phyloP scores from a whole-genome alignment of 2,888 invertebrate genomes.

The Cordilura impudica region DNA sequence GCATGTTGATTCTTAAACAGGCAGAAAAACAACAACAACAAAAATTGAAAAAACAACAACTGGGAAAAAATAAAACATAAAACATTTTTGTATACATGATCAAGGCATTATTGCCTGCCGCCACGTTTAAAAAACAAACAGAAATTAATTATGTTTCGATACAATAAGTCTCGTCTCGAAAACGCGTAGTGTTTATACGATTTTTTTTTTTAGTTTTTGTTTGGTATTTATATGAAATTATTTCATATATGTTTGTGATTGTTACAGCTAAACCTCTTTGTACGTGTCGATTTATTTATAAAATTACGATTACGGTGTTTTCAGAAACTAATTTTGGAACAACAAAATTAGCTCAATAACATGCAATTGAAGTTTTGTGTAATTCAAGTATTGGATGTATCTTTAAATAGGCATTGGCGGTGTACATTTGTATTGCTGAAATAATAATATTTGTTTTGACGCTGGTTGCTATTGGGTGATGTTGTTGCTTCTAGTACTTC shows the following conservation, averaged over 20 bases:
- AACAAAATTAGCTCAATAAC: background rate
- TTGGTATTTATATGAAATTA: background rate
- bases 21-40: slow-evolving; percentile 14
- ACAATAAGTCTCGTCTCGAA: slow-evolving; percentile 39
- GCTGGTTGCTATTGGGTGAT: slow-evolving; percentile 18
- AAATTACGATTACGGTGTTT: too few relatives aligned
- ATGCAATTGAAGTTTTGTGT: background rate
- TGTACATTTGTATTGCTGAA: slow-evolving; percentile 13
- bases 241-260: background rate
- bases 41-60: slow-evolving; percentile 25
- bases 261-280: background rate
- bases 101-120: slow-evolving; percentile 55
- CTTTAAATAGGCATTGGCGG: background rate
- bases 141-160: slow-evolving; percentile 67
- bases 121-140: slow-evolving; percentile 64
- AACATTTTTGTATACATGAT: slow-evolving; percentile 54
- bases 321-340: too few relatives aligned
- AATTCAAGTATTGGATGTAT: background rate
- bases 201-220: background rate
- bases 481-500: slow-evolving; percentile 20
- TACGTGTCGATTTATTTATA: background rate
- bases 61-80: slow-evolving; percentile 27
- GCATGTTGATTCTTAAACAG: slow-evolving; percentile 25
- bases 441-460: slow-evolving; percentile 58
- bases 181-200: slow-evolving; percentile 7